phyloP scores from a whole-genome alignment of 2,113 vertebrate genomes.

The Boleophthalmus pectinirostris region DNA sequence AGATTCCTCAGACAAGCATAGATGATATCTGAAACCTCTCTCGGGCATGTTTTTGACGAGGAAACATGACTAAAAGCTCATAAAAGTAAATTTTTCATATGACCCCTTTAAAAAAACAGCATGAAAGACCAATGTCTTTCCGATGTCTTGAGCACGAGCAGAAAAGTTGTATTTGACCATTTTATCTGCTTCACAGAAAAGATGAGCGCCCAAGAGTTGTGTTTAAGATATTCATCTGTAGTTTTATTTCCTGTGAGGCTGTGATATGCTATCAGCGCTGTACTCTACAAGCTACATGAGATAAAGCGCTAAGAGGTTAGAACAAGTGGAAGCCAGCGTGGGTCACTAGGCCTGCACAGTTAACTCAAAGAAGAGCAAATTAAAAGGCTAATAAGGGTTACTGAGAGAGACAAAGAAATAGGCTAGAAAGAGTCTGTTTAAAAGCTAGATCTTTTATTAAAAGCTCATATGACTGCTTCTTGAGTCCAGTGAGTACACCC shows the following conservation, averaged over 20 bases:
- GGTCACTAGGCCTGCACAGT: constrained; percentile 44
- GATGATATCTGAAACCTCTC: too few species aligned
- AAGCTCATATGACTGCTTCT: constrained; percentile 17
- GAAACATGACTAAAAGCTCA: too few species aligned
- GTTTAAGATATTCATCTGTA: constrained; percentile 46
- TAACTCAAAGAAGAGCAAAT: constrained; percentile 48
- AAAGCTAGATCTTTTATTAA: constrained; percentile 14
- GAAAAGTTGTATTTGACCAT: constrained; percentile 16
- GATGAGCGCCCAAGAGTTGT: constrained; percentile 17
- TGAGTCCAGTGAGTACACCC: constrained; percentile 20
- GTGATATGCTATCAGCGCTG: constrained; percentile 41
- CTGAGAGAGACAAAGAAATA: constrained; percentile 34
- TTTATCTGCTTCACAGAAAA: constrained; percentile 36
- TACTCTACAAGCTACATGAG: constrained; percentile 30
- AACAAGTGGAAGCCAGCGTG: constrained; percentile 49
- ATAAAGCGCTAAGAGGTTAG: constrained; percentile 35
- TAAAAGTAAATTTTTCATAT: too few species aligned
- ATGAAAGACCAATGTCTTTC: constrained; percentile 25
- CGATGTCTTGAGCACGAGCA: constrained; percentile 41
- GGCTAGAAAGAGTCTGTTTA: constrained; percentile 16
- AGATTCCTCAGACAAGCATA: too few species aligned
- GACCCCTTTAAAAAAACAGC: constrained; percentile 5
- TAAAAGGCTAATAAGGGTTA: constrained; percentile 61
- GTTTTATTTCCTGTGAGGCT: constrained; percentile 44
- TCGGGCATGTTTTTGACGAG: too few species aligned